Evolutionary conservation across 2,888 invertebrate genomes (phyloP), one percentile per base, ranked within the genome.

Genomic region (Proisotoma minuta): DNA sequence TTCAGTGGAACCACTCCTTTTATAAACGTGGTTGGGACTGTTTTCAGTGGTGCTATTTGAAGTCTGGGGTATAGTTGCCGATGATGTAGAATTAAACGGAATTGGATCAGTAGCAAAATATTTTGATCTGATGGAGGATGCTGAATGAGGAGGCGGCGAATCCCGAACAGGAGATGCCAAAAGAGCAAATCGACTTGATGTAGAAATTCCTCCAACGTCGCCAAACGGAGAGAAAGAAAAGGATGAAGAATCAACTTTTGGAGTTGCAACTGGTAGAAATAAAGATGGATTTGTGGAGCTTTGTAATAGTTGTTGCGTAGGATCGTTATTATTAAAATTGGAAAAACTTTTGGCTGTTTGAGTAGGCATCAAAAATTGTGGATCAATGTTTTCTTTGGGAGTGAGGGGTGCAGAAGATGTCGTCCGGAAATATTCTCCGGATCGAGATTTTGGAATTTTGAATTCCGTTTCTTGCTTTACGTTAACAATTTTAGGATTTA

Each of bases 161-260:
- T 54, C 61, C 8, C 60, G 63, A n/a, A 54, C 59, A 26, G 66
- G 66, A 3, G 69, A 69, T 2, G 69, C 66, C 3, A 69, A 57
- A 3, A 66, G 29, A 2, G 66, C 66, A 64, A 64, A 69, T 8
- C 69, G 62, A 57, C 66, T 63, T 15, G 66, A 66, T 20, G 66
- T 61, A 24, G 63, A 63, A 28, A 66, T 62, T 26, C 54, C 52
- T 4, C 60, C 47, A 47, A 63, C 63, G 15, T 28, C 50, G 29
- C 54, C 43, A 43, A 60, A 57, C 18, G 43, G 60, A 60, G 2
- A 61, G 24, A n/a, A 56, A 53, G 5, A 57, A 52, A 63, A 63
- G 3, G 66, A 60, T 8, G 66, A 63, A 10, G 63, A 60, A 22
- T 63, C 63, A 18, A 63, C 66, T 47, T 63, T 51, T 18, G 63